phyloP scores from a whole-genome alignment of 2,797 vertebrate species.

The Lagorchestes hirsutus region DNA sequence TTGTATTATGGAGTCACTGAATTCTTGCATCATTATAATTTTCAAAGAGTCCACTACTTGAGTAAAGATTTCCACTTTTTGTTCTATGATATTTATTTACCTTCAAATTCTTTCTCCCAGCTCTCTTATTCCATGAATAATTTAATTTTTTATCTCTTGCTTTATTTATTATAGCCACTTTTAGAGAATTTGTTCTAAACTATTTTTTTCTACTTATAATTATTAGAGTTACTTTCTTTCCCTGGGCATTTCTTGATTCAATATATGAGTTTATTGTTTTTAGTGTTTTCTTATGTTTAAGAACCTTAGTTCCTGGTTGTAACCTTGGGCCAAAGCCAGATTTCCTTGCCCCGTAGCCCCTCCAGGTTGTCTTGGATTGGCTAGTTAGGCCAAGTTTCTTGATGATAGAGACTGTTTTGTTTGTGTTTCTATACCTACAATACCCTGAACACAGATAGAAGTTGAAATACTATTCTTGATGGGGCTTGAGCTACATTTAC shows the following conservation, averaged over 20 bases:
- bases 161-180: neutral
- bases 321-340: neutral
- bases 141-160: neutral
- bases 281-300: neutral
- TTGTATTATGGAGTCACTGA: too few species aligned
- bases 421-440: neutral
- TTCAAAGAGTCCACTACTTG: too few species aligned
- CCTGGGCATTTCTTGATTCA: neutral
- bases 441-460: neutral
- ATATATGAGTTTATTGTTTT: neutral
- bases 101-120: neutral
- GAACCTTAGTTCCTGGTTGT: neutral
- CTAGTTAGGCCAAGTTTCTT: neutral
- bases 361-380: neutral
- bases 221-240: neutral
- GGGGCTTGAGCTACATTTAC: neutral
- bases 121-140: neutral
- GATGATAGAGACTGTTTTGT: neutral
- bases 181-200: neutral
- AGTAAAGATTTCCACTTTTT: too few species aligned
- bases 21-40: too few species aligned
- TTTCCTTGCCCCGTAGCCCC: neutral
- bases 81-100: too few species aligned
- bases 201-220: neutral
- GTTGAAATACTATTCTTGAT: neutral